These are phyloP conservation scores for Zaprionus bogoriensis DNA, from an alignment of 2,888 invertebrate species.

Conservation along the genomic window DNA sequence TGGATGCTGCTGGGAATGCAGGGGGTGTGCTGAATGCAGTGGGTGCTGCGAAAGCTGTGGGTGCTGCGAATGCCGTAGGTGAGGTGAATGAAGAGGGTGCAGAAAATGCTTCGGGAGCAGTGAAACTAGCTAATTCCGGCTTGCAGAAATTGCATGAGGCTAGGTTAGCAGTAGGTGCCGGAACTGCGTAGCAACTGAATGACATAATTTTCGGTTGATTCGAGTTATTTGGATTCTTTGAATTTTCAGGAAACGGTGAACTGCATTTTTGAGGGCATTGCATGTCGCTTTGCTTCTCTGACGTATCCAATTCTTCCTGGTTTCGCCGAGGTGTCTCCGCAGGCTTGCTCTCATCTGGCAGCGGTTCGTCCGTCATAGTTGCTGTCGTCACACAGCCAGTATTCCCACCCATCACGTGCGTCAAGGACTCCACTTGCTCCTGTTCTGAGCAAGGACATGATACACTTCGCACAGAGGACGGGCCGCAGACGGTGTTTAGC, in stretches of 20 bases:
- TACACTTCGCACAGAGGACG: background rate
- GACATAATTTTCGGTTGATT: background rate
- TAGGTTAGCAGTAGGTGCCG: background rate
- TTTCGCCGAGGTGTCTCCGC: background rate
- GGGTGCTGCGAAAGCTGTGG: too few relatives aligned
- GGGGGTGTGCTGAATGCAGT: too few relatives aligned
- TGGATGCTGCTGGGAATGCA: too few relatives aligned
- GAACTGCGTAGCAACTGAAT: background rate
- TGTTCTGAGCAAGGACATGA: too few relatives aligned
- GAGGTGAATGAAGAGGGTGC: background rate
- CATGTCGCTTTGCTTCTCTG: background rate
- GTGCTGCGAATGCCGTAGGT: background rate
- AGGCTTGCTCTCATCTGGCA: background rate
- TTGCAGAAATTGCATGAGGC: too few relatives aligned
- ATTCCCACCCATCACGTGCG: background rate
- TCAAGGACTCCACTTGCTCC: background rate
- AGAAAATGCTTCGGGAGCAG: background rate
- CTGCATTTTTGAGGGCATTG: background rate
- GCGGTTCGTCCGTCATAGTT: background rate
- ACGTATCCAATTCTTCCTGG: background rate
- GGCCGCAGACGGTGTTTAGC: slow-evolving; percentile 27
- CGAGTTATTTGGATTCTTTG: too few relatives aligned
- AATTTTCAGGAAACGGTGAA: background rate
- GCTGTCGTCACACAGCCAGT: background rate
- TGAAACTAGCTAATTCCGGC: too few relatives aligned